These are phyloP conservation scores for Scytalopus superciliaris DNA, from an alignment of 2,113 vertebrate species.

Conservation along the genomic window DNA sequence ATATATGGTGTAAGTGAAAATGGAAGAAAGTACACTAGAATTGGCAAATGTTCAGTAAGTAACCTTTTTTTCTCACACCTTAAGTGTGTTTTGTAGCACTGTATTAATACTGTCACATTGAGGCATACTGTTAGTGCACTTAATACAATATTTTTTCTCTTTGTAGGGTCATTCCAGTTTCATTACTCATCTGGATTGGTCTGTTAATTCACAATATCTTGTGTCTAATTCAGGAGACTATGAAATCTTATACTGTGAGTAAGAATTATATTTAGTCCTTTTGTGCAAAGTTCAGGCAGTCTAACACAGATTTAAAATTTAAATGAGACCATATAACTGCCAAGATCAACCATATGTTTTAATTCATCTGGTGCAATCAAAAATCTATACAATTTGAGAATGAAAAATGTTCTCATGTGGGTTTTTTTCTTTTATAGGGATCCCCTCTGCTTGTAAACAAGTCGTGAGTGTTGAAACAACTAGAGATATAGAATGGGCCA, in stretches of 20 bases:
- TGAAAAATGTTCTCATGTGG: not conserved
- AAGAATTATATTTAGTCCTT: not conserved
- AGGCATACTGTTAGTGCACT: not conserved
- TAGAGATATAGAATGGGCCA: conserved; percentile 91
- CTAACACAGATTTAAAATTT: conserved; percentile 30
- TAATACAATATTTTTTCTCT: not conserved
- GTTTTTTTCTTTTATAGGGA: conserved; percentile 76
- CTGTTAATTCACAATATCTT: conserved; percentile 92
- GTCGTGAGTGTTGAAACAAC: conserved; percentile 95
- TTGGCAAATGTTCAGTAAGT: conserved; percentile 96
- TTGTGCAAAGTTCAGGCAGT: conserved; percentile 4
- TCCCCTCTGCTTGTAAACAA: conserved; percentile 95
- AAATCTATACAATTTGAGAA: not conserved
- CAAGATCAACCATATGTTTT: conserved; percentile 46
- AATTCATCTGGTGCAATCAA: conserved; percentile 30
- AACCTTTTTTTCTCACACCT: not conserved
- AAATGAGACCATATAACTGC: conserved; percentile 6
- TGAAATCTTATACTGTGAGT: conserved; percentile 98
- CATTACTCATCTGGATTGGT: conserved; percentile 98
- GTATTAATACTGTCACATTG: not conserved
- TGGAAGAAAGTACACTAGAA: conserved; percentile 90
- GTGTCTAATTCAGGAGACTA: conserved; percentile 99
- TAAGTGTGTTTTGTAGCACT: not conserved
- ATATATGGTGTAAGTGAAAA: conserved; percentile 91
- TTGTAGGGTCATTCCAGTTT: conserved; percentile 96